These are phyloP conservation scores for Ctenochaetus hawaiiensis DNA, from an alignment of 2,797 vertebrate genomes.

Conservation along the genomic window DNA sequence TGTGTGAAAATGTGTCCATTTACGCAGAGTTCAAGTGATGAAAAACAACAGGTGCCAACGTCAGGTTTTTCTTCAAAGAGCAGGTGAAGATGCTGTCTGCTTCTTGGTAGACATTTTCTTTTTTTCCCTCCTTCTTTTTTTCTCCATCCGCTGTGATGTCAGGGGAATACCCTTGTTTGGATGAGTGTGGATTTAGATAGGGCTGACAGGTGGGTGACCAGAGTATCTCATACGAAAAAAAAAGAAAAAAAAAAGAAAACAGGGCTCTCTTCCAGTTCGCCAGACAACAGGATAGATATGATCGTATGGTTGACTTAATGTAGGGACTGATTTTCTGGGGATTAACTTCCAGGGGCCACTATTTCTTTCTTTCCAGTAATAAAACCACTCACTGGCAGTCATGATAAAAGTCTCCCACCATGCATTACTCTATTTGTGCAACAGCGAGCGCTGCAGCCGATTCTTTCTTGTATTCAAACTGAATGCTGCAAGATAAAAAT, in stretches of 20 bases:
- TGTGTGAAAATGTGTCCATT: slow-evolving; percentile 71
- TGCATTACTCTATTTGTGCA: slow-evolving; percentile 44
- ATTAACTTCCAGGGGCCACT: slow-evolving; percentile 55
- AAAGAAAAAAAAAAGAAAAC: slow-evolving; percentile 40
- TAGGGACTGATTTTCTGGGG: slow-evolving; percentile 59
- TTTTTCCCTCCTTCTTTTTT: slow-evolving; percentile 1
- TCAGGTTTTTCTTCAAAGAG: slow-evolving; percentile 51
- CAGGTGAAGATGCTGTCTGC: slow-evolving; percentile 43
- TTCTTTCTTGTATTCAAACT: slow-evolving; percentile 29
- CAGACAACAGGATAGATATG: slow-evolving; percentile 50
- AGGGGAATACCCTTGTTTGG: slow-evolving; percentile 49
- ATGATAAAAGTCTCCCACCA: slow-evolving; percentile 55
- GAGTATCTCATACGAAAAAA: slow-evolving; percentile 47
- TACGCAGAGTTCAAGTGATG: slow-evolving; percentile 50
- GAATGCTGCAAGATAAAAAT: slow-evolving; percentile 43
- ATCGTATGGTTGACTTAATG: slow-evolving; percentile 60
- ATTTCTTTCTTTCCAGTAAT: slow-evolving; percentile 63
- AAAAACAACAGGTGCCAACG: slow-evolving; percentile 66
- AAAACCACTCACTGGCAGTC: slow-evolving; percentile 53
- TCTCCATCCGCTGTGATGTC: slow-evolving; percentile 13
- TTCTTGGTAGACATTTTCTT: slow-evolving; percentile 38
- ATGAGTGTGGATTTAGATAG: slow-evolving; percentile 62
- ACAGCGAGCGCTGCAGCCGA: slow-evolving; percentile 41
- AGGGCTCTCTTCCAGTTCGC: slow-evolving; percentile 56
- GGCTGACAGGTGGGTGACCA: slow-evolving; percentile 63